Percentiles rank a stretch among this genome's conserved stretches.
phyloP scores from a whole-genome alignment of 2,888 invertebrate genomes.

The Lasiommata megera region DNA sequence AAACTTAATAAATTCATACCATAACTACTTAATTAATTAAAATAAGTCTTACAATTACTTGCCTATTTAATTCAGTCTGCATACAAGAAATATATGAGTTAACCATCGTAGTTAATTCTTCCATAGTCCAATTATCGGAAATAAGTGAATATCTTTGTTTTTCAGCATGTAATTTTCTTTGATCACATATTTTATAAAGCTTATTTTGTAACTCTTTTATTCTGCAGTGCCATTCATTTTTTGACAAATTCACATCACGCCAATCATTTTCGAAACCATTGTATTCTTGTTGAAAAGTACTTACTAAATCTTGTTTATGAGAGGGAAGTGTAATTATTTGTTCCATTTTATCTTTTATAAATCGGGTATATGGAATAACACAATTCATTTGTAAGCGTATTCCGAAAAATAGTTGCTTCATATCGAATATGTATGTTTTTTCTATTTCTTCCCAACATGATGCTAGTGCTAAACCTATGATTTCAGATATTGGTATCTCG shows the following conservation, averaged over 20 bases:
- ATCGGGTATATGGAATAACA: slow-evolving; percentile 80
- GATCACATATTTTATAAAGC: slow-evolving; percentile 81
- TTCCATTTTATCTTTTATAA: slow-evolving; percentile 76
- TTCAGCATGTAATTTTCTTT: slow-evolving; percentile 77
- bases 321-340: slow-evolving; percentile 80
- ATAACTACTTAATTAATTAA: too few species aligned
- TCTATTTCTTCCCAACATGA: slow-evolving; percentile 78
- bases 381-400: slow-evolving; percentile 78
- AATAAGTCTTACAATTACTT: slow-evolving; percentile 33
- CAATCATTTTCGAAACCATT: slow-evolving; percentile 83
- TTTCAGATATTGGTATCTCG: slow-evolving; percentile 56
- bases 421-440: slow-evolving; percentile 70
- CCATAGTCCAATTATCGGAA: slow-evolving; percentile 79
- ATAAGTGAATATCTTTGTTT: slow-evolving; percentile 76
- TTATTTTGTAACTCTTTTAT: slow-evolving; percentile 73
- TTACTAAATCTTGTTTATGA: slow-evolving; percentile 79
- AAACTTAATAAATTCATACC: too few species aligned
- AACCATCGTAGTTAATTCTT: slow-evolving; percentile 74
- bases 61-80: slow-evolving; percentile 84
- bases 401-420: slow-evolving; percentile 81
- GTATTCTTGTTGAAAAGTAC: slow-evolving; percentile 80
- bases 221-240: slow-evolving; percentile 83
- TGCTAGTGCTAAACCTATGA: slow-evolving; percentile 62
- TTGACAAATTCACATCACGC: slow-evolving; percentile 78
- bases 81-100: slow-evolving; percentile 80